Base-by-base conservation (phyloP, 2,888 invertebrate species). In the Drymonia ruficornis region DNA sequence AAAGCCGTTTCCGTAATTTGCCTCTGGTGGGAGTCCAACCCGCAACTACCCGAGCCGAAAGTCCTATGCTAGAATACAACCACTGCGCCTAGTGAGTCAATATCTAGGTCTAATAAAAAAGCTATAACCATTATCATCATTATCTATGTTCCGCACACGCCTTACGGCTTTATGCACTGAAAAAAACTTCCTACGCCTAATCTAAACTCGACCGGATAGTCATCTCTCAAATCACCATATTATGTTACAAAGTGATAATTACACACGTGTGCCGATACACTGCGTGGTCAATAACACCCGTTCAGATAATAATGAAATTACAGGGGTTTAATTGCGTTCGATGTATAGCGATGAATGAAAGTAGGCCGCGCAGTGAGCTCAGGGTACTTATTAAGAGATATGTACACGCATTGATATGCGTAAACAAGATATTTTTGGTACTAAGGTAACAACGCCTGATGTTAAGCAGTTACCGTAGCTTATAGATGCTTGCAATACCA, bases 231-330 rank as follows among this genome's bases (percentile, higher is more conserved):
- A 43, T 43, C 19, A 11, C 28, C 45, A 15, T 28, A 28, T n/a
- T 45, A 45, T 28, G 13, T 19, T 44, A 23, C 43, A 44, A 23
- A 19, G 45, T 45, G 45, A 45, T 45, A 45, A 45, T 45, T 28
- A 45, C 19, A 43, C 15, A 45, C 28, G 45, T 28, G 45, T 3
- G 40, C 28, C 8, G 15, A 43, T 16, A 19, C 19, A 12, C n/a
- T 9, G 36, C 36, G 18, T 18, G 18, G 12, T 6, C 19, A 43
- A 43, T 19, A 45, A 45, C 15, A 45, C 28, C 12, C 18, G 13
- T 11, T 15, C 45, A 1, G 71, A 72, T 76, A 76, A 77, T 76
- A 73, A 73, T 74, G 67, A 74, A 77, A 78, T 77, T 71, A 74
- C 69, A 61, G 56, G 55, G 59, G 55, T 71, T 68, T 77, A 72